Conservation (phyloP, 2,797 vertebrate genomes). For the Adelosebastes latens region DNA sequence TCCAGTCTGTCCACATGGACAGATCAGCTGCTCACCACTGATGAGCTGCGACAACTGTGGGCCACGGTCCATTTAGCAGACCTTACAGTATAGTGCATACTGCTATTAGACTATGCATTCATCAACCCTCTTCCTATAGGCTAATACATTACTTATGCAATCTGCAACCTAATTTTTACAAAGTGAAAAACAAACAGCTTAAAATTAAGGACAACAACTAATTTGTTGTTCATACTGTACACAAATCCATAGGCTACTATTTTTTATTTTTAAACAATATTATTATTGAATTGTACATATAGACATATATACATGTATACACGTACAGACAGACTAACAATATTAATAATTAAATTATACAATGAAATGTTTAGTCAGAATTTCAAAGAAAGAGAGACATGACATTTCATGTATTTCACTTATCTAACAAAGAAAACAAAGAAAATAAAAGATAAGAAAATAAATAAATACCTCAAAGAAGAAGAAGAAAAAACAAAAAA, state of each 20-base stretch:
- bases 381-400: too few relatives aligned
- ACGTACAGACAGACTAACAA: too few relatives aligned
- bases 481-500: too few relatives aligned
- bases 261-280: too few relatives aligned
- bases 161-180: neutral
- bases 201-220: neutral
- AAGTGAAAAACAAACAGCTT: neutral
- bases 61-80: slow-evolving; percentile 28
- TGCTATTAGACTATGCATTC: neutral
- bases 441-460: too few relatives aligned
- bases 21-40: slow-evolving; percentile 55
- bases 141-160: neutral
- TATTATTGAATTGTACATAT: too few relatives aligned
- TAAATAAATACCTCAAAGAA: too few relatives aligned
- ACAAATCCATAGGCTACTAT: neutral
- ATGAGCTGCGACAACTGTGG: slow-evolving; percentile 48
- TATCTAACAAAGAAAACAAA: too few relatives aligned
- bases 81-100: neutral
- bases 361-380: too few relatives aligned
- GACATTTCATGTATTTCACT: too few relatives aligned
- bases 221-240: neutral
- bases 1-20: slow-evolving; percentile 1
- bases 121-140: neutral
- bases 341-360: too few relatives aligned
- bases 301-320: too few relatives aligned